Conservation (phyloP, 2,888 invertebrate genomes). For the Nysson spinosus region DNA sequence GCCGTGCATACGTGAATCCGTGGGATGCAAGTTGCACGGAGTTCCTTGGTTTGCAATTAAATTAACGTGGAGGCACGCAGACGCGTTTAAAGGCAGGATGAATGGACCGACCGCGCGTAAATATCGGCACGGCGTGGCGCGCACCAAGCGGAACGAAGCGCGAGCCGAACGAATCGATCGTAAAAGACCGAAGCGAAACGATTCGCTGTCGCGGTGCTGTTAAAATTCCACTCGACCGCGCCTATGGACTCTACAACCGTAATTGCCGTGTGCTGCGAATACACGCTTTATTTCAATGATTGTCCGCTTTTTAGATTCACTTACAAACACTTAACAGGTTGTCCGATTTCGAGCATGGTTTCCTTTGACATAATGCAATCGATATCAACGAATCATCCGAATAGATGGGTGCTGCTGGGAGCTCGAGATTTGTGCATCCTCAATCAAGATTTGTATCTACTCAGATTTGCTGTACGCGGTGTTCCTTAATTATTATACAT, state of each 20-base stretch:
- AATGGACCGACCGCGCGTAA: constrained; percentile 55
- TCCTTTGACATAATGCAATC: no score
- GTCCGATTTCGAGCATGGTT: no score
- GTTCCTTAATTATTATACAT: no score
- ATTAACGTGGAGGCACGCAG: constrained; percentile 21
- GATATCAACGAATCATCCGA: constrained; percentile 26
- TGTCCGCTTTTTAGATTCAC: constrained; percentile 1
- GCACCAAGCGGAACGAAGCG: constrained; percentile 35
- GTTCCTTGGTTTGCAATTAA: constrained; percentile 33
- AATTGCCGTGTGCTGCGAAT: constrained; percentile 3
- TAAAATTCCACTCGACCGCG: constrained; percentile 45
- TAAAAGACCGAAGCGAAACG: constrained; percentile 52
- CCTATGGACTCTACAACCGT: constrained; percentile 17
- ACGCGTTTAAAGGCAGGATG: constrained; percentile 28
- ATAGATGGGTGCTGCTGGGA: no score
- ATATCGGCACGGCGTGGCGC: constrained; percentile 30
- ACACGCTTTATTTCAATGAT: background rate
- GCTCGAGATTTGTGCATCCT: no score
- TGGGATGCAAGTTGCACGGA: background rate
- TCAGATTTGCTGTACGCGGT: no score
- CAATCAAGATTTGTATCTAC: no score
- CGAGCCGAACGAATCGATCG: constrained; percentile 54
- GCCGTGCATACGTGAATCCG: background rate
- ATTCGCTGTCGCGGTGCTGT: constrained; percentile 49
- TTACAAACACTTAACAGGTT: constrained; percentile 7